phyloP scores from a whole-genome alignment of 2,888 invertebrate genomes.

The Cotesia congregata region DNA sequence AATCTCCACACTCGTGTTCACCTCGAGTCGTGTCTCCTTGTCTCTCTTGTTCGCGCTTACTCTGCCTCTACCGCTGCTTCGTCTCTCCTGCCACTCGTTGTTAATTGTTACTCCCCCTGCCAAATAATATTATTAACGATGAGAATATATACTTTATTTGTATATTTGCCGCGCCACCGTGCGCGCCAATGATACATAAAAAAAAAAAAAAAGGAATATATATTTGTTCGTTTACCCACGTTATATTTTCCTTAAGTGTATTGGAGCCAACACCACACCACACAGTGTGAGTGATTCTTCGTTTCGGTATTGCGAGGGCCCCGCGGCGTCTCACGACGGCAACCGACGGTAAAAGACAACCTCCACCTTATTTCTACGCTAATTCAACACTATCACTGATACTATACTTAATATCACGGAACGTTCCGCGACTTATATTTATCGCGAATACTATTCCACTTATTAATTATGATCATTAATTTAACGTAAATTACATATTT shows the following conservation, averaged over 20 bases:
- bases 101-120: conserved; percentile 19
- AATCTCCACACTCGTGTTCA: conserved; percentile 34
- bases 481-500: conserved; percentile 60
- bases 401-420: conserved; percentile 22
- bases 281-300: conserved; percentile 54
- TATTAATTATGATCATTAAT: conserved; percentile 49
- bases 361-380: conserved; percentile 58
- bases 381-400: conserved; percentile 52
- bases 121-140: conserved; percentile 21
- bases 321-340: conserved; percentile 48
- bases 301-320: conserved; percentile 51
- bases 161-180: conserved; percentile 57
- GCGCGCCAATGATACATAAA: conserved; percentile 49
- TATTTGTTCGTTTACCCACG: conserved; percentile 45
- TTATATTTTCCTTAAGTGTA: conserved; percentile 47
- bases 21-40: conserved; percentile 29
- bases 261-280: conserved; percentile 52
- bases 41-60: conserved; percentile 2
- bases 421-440: conserved; percentile 30
- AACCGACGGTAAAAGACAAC: conserved; percentile 55
- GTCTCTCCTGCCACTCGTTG: conserved; percentile 3
- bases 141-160: conserved; percentile 44
- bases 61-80: not conserved
- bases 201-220: conserved; percentile 52
- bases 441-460: conserved; percentile 15